Conservation (phyloP, 2,113 vertebrate species). For the Aptenodytes forsteri region DNA sequence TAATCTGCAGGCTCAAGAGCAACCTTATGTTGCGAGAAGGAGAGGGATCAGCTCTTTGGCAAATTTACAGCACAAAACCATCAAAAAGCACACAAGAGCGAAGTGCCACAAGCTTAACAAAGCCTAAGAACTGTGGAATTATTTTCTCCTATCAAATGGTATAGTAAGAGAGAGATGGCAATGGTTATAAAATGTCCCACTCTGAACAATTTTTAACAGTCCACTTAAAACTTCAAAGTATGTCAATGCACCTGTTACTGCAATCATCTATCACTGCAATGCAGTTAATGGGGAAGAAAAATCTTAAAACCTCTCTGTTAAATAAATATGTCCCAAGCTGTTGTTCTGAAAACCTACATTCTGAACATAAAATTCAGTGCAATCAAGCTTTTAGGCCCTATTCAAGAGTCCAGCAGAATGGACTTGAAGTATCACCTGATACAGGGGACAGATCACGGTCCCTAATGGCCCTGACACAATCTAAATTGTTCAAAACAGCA, state of each 20-base stretch:
- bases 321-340: background rate
- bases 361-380: background rate
- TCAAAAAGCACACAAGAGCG: background rate
- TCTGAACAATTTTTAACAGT: background rate
- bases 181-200: background rate
- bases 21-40: background rate
- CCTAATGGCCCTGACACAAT: background rate
- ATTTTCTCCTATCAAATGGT: background rate
- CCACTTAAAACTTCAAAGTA: background rate
- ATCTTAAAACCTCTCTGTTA: background rate
- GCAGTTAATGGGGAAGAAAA: background rate
- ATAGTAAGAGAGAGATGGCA: background rate
- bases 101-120: background rate
- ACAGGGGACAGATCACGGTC: background rate
- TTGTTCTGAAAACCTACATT: background rate
- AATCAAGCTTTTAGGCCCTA: background rate
- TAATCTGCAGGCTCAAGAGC: background rate
- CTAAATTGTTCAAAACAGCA: background rate
- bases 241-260: background rate
- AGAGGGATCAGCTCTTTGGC: background rate
- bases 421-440: background rate
- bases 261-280: background rate
- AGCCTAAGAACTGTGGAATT: background rate
- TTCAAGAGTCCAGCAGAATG: background rate
- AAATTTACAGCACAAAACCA: background rate